Evolutionary conservation across 2,113 vertebrate genomes (phyloP).

Genomic region (Steatornis caripensis): DNA sequence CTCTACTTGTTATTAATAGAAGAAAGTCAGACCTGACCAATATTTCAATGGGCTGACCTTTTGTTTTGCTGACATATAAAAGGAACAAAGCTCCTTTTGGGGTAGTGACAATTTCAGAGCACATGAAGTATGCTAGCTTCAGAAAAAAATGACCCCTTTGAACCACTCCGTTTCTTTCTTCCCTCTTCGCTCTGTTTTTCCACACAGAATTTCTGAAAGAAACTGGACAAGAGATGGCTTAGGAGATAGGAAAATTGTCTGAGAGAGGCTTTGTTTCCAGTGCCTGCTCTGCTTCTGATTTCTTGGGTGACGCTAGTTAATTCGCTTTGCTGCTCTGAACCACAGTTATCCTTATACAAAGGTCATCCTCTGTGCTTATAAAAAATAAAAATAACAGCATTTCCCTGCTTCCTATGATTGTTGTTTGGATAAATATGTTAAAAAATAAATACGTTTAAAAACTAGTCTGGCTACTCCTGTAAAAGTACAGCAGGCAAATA

Average conservation of each 20-base stretch:
- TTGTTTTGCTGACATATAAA: conserved; percentile 57
- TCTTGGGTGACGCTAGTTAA: not conserved
- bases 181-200: not conserved
- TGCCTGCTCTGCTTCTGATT: not conserved
- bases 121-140: not conserved
- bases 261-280: not conserved
- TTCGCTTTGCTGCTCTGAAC: not conserved
- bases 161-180: not conserved
- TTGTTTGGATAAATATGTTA: not conserved
- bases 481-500: not conserved
- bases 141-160: not conserved
- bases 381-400: not conserved
- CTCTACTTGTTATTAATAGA: conserved; percentile 71
- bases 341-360: not conserved
- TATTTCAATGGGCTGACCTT: conserved; percentile 70
- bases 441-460: not conserved
- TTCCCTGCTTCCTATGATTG: not conserved
- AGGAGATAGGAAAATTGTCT: not conserved
- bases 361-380: not conserved
- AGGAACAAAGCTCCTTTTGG: conserved; percentile 19
- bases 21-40: conserved; percentile 68
- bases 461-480: not conserved
- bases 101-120: conserved; percentile 24
- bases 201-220: not conserved
- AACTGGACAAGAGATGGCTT: not conserved